phyloP scores from a whole-genome alignment of 2,797 vertebrate genomes.

The Zalophus californianus region DNA sequence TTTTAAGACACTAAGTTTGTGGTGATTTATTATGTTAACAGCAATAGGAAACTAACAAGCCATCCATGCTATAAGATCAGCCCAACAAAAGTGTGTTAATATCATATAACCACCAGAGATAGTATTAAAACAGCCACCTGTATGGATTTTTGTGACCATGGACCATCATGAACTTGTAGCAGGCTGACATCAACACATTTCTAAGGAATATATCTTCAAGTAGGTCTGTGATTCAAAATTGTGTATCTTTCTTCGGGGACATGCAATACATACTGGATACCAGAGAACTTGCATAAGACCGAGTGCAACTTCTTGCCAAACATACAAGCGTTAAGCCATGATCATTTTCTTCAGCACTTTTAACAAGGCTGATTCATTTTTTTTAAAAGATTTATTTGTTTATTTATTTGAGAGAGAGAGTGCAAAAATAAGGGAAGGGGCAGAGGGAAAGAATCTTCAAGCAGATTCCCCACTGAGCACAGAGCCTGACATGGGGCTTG shows the following conservation, averaged over 20 bases:
- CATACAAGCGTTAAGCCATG: constrained; percentile 25
- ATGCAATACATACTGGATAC: background rate
- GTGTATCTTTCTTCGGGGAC: background rate
- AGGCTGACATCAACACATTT: background rate
- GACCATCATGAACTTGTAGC: background rate
- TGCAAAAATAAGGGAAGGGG: background rate
- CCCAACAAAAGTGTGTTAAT: background rate
- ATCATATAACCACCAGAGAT: background rate
- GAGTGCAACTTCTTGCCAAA: background rate
- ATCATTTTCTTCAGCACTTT: background rate
- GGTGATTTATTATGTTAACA: background rate
- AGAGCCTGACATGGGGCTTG: background rate
- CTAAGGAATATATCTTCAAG: background rate
- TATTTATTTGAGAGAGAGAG: background rate
- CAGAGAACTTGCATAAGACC: constrained; percentile 1
- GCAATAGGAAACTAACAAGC: background rate
- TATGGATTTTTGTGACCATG: background rate
- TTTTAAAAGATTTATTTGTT: background rate
- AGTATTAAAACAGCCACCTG: background rate
- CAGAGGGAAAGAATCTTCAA: background rate
- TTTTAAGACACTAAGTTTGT: background rate
- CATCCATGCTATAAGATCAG: background rate
- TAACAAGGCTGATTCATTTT: constrained; percentile 35
- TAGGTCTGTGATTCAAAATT: constrained; percentile 18
- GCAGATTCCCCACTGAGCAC: background rate